A percentile compares a stretch with the other conserved stretches of the same genome.
Evolutionary conservation across 2,797 vertebrate genomes (phyloP).

Genomic region (Danio kyathit): DNA sequence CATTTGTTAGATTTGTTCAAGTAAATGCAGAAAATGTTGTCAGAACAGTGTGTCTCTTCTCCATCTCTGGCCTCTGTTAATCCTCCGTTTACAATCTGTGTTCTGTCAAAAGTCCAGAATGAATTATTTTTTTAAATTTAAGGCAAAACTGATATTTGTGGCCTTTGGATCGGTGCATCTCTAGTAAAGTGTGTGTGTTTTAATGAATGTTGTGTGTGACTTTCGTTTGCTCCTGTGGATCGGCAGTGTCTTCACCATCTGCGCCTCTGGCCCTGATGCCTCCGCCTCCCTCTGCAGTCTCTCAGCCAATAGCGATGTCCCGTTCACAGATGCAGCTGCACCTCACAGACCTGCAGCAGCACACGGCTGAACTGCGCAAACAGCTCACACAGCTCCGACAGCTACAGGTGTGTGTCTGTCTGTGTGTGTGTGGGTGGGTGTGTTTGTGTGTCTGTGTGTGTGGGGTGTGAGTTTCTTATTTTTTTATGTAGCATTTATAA

Average conservation of each 20-base stretch:
- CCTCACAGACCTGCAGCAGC: conserved; percentile 92
- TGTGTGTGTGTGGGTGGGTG: not conserved
- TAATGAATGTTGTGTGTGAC: not conserved
- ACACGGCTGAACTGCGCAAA: conserved; percentile 89
- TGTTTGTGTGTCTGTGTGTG: not conserved
- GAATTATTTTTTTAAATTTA: too few relatives aligned
- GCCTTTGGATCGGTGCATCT: too few relatives aligned
- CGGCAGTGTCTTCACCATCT: conserved; percentile 82
- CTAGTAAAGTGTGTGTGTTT: not conserved
- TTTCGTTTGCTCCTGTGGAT: conserved; percentile 24
- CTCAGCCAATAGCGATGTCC: conserved; percentile 87
- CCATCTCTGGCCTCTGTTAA: too few relatives aligned
- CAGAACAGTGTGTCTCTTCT: too few relatives aligned
- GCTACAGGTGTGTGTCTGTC: conserved; percentile 84
- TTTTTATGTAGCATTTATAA: too few relatives aligned
- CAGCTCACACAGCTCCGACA: conserved; percentile 92
- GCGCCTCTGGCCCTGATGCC: conserved; percentile 88
- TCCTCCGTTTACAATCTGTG: too few relatives aligned
- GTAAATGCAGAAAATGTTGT: too few relatives aligned
- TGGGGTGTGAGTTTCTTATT: too few relatives aligned
- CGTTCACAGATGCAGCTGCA: conserved; percentile 95
- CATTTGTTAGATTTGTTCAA: too few relatives aligned
- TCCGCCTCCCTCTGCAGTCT: conserved; percentile 77
- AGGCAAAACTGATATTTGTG: too few relatives aligned
- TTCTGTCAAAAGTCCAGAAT: too few relatives aligned